Conservation (phyloP, 2,797 vertebrate genomes). For the Toxotes lorentzi region DNA sequence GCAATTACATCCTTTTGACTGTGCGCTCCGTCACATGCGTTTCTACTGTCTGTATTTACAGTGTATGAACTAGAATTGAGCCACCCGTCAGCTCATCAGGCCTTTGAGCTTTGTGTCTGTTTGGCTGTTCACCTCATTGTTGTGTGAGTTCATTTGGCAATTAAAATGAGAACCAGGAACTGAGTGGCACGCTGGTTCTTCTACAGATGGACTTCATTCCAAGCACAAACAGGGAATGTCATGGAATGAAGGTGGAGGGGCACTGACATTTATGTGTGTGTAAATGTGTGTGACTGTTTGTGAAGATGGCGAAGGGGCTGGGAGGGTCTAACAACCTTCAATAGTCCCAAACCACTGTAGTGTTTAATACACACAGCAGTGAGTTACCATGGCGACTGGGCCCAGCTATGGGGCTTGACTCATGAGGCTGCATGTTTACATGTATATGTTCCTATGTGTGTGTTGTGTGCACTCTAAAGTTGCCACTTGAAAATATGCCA, state of each 20-base stretch:
- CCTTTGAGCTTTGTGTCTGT: constrained; percentile 40
- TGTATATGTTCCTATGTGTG: constrained; percentile 38
- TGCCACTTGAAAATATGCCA: constrained; percentile 32
- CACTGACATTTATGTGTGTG: constrained; percentile 41
- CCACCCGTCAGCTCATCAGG: constrained; percentile 22
- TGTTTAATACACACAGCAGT: constrained; percentile 85
- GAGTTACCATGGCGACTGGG: constrained; percentile 88
- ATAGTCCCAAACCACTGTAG: constrained; percentile 80
- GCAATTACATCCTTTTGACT: constrained; percentile 75
- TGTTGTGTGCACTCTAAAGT: constrained; percentile 15
- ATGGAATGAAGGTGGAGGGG: constrained; percentile 12
- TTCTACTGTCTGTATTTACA: constrained; percentile 55
- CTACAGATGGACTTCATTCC: constrained; percentile 3
- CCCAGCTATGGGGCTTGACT: constrained; percentile 82
- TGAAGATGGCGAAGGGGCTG: constrained; percentile 40
- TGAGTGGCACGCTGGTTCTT: constrained; percentile 30
- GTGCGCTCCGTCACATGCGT: constrained; percentile 42
- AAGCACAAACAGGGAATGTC: constrained; percentile 1
- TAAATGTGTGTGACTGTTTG: neutral
- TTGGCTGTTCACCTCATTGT: constrained; percentile 25
- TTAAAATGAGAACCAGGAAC: constrained; percentile 23
- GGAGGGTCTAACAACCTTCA: constrained; percentile 71
- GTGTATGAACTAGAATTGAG: constrained; percentile 31
- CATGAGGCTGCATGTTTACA: constrained; percentile 69
- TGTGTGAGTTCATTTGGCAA: constrained; percentile 30